These are phyloP conservation scores for Dryomyza anilis DNA, from an alignment of 2,888 invertebrate genomes.

Conservation along the genomic window DNA sequence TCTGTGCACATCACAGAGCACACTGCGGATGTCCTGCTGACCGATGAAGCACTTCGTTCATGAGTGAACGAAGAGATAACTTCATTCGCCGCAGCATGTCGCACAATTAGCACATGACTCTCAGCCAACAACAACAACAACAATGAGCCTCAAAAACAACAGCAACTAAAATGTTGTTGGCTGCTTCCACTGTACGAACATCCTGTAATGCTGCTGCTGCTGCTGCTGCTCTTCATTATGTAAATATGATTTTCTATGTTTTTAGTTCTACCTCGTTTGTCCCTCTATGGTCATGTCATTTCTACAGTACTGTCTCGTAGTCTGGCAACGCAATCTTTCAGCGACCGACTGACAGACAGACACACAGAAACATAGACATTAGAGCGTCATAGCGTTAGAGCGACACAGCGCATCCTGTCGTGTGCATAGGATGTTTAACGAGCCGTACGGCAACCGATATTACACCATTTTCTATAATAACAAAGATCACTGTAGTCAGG, in stretches of 20 bases:
- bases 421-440: neutral
- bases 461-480: neutral
- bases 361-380: neutral
- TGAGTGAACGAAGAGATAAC: slow-evolving; percentile 1
- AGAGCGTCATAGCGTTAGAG: neutral
- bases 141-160: neutral
- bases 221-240: slow-evolving; percentile 10
- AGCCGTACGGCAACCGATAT: neutral
- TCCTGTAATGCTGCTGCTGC: neutral
- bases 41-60: neutral
- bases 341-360: too few species aligned
- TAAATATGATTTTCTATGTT: slow-evolving; percentile 11
- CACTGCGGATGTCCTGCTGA: neutral
- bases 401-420: neutral
- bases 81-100: slow-evolving; percentile 4
- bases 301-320: too few species aligned
- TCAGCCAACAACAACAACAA: neutral
- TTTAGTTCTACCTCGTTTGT: too few species aligned
- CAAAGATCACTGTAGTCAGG: neutral
- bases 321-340: too few species aligned
- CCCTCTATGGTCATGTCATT: too few species aligned
- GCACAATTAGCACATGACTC: slow-evolving; percentile 11
- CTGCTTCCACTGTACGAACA: neutral
- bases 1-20: neutral
- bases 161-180: neutral